These are phyloP conservation scores for Aphis craccivora DNA, from an alignment of 1,140 invertebrate species.

Conservation along the genomic window DNA sequence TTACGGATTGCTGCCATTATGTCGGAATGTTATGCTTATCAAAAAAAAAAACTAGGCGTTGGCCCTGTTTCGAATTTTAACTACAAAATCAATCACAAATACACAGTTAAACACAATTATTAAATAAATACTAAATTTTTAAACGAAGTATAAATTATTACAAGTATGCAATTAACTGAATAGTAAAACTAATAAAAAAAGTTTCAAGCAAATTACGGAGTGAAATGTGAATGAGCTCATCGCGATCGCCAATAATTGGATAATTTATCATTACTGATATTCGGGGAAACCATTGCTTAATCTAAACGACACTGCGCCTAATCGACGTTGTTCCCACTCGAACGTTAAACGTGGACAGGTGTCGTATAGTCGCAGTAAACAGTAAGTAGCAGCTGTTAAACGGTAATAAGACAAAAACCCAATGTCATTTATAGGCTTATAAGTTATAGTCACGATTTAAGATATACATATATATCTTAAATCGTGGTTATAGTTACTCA, in stretches of 20 bases:
- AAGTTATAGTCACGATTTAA: neutral
- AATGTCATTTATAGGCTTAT: slow-evolving; percentile 29
- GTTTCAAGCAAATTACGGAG: slow-evolving; percentile 29
- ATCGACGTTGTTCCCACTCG: neutral
- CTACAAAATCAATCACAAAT: slow-evolving; percentile 38
- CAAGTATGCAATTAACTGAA: neutral
- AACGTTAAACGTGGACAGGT: neutral
- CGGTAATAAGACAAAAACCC: neutral
- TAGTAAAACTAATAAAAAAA: slow-evolving; percentile 44
- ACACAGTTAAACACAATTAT: neutral
- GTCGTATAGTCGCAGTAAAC: neutral
- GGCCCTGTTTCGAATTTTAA: slow-evolving; percentile 47
- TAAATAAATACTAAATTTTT: neutral
- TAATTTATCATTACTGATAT: slow-evolving; percentile 54
- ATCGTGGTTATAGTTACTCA: neutral
- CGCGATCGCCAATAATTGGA: slow-evolving; percentile 55
- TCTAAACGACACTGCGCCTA: neutral
- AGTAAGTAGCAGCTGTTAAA: slow-evolving; percentile 15
- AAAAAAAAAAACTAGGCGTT: slow-evolving; percentile 58
- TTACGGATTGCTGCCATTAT: slow-evolving; percentile 96
- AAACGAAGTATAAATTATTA: neutral
- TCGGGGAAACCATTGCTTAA: neutral
- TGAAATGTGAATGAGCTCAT: slow-evolving; percentile 49
- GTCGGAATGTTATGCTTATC: slow-evolving; percentile 58
- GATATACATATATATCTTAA: too few relatives aligned